Base-by-base conservation (phyloP, 1,140 invertebrate species). In the Mylabris phalerata region DNA sequence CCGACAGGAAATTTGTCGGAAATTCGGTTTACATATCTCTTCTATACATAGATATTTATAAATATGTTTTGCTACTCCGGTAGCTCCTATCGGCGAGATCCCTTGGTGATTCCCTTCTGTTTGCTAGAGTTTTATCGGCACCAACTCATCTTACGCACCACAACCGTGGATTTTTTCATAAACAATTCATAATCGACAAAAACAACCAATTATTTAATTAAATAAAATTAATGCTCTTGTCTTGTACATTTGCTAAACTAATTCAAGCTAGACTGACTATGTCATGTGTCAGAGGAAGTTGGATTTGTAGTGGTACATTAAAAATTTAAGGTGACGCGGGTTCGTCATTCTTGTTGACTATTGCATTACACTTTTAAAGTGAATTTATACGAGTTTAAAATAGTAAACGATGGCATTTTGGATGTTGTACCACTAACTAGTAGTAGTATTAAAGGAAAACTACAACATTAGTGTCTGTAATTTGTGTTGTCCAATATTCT, bases 401-500 rank as follows among this genome's bases (percentile, higher is more conserved):
- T 55, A 48, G 51, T 54, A 45, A 7, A 32, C 7, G 32, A 32
- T 32, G 32, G 32, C 32, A 4, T 32, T 32, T 32, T 32, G 2
- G 32, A 32, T 32, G 32, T 32, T 32, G 19, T 19, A 19, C 19
- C 19, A 19, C 19, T 19, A 19, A 32, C 4, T 42, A 42, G 41
- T 42, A 7, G 9, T 42, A 9, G 9, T 42, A 42, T 3, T 11
- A 42, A 42, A 42, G 19, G 19, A 19, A 19, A 19, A 19, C 19
- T 19, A 48, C 43, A 59, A 63, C 62, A 63, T 63, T 63, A 63
- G 59, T 57, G 54, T 51, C 39, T 32, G 62, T 63, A 63, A 63
- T 63, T 63, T 63, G 62, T 63, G 62, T 63, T 59, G 51, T 61
- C 58, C 62, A 59, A 63, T 63, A 63, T 58, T 57, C 58, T 40